Evolutionary conservation across 2,797 vertebrate species (phyloP), one percentile per base, ranked within the genome.

Genomic region (Crocodylus rhombifer): DNA sequence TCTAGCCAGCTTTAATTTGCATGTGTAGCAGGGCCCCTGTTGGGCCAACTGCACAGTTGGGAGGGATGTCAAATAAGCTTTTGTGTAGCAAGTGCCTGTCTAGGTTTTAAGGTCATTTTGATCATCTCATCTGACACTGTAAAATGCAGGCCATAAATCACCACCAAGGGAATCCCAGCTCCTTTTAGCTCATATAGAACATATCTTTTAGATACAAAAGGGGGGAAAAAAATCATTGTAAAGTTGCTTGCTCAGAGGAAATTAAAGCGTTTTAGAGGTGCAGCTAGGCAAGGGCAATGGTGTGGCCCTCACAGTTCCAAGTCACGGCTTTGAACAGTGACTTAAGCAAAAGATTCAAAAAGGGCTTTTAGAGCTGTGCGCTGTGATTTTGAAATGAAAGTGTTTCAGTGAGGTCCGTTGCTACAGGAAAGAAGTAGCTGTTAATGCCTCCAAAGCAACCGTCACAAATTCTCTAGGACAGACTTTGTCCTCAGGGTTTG

Each of bases 61-160:
- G 42, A 51, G 42, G 9, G 42, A 11, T 51, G 10, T 51, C 42
- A 51, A 9, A 51, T 51, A 51, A 51, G 42, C 42, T 51, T 11
- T 51, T 9, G 10, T 11, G 42, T 51, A 51, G 42, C 9, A 51
- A 51, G 42, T 51, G 42, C 42, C 42, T 51, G 42, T 51, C 42
- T 51, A 51, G 42, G 42, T 51, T 51, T 51, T 51, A 51, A 51
- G 9, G 42, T 10, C 42, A 51, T 51, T 51, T 51, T 51, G 42
- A 51, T 51, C 42, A 62, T 73, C 26, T 73, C 8, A 7, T 51
- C 36, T 73, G 69, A 51, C 36, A 18, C 36, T 42, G 2, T 71
- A 42, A 28, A 7, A 3, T 30, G 60, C 55, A 7, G 1, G 11
- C 0, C 0, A 36, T 18, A 57, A 55, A 78, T 61, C 80, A 67